Evolutionary conservation across 2,888 invertebrate species (phyloP).

Genomic region (Polietes domitor): DNA sequence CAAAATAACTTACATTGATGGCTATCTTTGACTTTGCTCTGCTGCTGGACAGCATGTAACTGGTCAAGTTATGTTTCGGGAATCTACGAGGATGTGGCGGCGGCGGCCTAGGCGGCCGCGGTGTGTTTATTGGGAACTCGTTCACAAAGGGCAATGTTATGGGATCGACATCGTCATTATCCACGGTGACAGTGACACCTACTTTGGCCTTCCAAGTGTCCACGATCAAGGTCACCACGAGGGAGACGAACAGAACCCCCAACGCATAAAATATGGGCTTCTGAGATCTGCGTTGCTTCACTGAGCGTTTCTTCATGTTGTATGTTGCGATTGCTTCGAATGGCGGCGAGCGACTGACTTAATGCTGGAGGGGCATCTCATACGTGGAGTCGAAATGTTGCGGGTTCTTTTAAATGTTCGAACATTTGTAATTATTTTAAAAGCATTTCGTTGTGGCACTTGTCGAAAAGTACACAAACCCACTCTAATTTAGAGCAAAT

Average conservation of each 20-base stretch:
- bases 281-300: conserved; percentile 71
- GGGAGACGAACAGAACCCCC: conserved; percentile 67
- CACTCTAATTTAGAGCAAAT: not conserved
- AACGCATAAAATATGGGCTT: conserved; percentile 70
- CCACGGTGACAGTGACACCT: too few relatives aligned
- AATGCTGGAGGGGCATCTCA: not conserved
- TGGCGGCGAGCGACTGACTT: conserved; percentile 17
- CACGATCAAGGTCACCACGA: conserved; percentile 71
- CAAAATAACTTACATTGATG: conserved; percentile 68
- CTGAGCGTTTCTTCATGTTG: conserved; percentile 72
- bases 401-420: not conserved
- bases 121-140: conserved; percentile 63
- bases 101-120: conserved; percentile 73
- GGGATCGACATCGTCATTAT: conserved; percentile 73
- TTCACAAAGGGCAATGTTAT: conserved; percentile 70
- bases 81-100: conserved; percentile 69
- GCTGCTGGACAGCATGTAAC: conserved; percentile 88
- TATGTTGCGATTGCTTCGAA: not conserved
- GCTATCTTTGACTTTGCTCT: conserved; percentile 64
- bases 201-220: conserved; percentile 68
- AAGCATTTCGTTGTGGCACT: conserved; percentile 61
- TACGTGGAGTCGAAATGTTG: not conserved
- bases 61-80: conserved; percentile 82
- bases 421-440: conserved; percentile 55
- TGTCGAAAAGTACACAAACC: not conserved